Evolutionary conservation across 1,140 invertebrate species (phyloP).

Genomic region (Scylla paramamosain): DNA sequence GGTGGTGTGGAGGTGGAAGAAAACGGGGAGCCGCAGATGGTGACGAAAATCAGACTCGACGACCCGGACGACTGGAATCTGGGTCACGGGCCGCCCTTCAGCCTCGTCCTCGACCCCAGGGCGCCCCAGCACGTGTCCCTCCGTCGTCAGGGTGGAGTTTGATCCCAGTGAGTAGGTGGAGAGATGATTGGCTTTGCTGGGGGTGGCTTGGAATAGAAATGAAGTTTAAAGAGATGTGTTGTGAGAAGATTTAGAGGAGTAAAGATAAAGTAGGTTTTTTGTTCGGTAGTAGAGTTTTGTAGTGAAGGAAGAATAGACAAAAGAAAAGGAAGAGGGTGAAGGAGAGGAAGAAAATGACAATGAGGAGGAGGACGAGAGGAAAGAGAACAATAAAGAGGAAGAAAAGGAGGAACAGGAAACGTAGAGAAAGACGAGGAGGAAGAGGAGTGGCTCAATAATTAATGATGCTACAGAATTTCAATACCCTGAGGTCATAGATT

Average conservation of each 20-base stretch:
- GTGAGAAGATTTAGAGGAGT: too few species aligned
- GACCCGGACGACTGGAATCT: conserved; percentile 54
- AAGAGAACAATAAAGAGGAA: background rate
- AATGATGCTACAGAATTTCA: background rate
- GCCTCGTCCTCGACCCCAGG: conserved; percentile 39
- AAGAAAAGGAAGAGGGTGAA: background rate
- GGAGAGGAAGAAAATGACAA: background rate
- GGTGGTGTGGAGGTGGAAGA: conserved; percentile 35
- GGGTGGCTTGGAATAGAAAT: too few species aligned
- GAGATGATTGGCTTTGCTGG: too few species aligned
- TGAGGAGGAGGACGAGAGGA: background rate
- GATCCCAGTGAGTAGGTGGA: background rate
- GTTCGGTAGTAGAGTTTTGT: too few species aligned
- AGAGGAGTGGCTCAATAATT: too few species aligned
- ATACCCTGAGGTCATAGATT: background rate
- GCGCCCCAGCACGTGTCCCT: conserved; percentile 4
- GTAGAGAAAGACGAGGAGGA: too few species aligned
- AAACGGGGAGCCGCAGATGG: conserved; percentile 28
- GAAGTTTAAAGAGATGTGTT: too few species aligned
- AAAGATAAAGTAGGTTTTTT: too few species aligned
- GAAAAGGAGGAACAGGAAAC: background rate
- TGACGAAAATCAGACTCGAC: conserved; percentile 35
- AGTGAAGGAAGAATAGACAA: too few species aligned
- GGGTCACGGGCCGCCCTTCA: conserved; percentile 56
- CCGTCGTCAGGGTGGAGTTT: conserved; percentile 26